Base-by-base conservation (phyloP, 2,888 invertebrate species). In the Ctenicera cuprea region DNA sequence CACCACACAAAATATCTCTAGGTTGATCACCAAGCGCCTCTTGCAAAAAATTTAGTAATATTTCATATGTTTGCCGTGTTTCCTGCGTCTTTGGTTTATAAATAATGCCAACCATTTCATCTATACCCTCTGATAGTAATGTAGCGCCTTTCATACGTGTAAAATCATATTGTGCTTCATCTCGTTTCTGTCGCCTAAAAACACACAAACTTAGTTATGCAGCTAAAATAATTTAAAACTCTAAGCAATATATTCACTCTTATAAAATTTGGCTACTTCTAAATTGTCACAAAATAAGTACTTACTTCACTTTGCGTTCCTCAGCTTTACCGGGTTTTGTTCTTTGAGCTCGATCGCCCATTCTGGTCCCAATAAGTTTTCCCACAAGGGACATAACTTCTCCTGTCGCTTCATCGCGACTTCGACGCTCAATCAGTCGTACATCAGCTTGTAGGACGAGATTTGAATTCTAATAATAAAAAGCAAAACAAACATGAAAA, bases 391-490 rank as follows among this genome's bases (percentile, higher is more conserved):
- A 96, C 87, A 98, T 92, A 79, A 99, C 99, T 88, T 99, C 99
- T 20, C 99, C 98, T 0, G 99, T 99, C 0, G 99, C 98, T 88
- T 99, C 99, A 97, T 99, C 99, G 81, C 98, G 92, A 65, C 97
- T 96, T 76, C 99, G 92, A 78, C 98, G 90, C 87, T 99, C 99
- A 77, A 99, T 99, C 37, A 99, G 91, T 59, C 98, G 93, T 41
- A 98, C 96, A 90, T 99, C 99, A 71, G 99, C 99, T 97, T 98
- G 98, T 82, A 99, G 90, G 59, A 99, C 99, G 88, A 99, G 94
- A 91, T 99, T 99, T 0, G 99, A 99, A 87, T 99, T 99, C 98
- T 98, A 87, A n/a, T n/a, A n/a, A n/a, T n/a, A n/a, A 11, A 90
- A 88, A 76, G 72, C 77, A 77, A 80, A 77, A 61, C 65, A 74